phyloP scores from a whole-genome alignment of 2,113 vertebrate genomes.

The Hoplias malabaricus region DNA sequence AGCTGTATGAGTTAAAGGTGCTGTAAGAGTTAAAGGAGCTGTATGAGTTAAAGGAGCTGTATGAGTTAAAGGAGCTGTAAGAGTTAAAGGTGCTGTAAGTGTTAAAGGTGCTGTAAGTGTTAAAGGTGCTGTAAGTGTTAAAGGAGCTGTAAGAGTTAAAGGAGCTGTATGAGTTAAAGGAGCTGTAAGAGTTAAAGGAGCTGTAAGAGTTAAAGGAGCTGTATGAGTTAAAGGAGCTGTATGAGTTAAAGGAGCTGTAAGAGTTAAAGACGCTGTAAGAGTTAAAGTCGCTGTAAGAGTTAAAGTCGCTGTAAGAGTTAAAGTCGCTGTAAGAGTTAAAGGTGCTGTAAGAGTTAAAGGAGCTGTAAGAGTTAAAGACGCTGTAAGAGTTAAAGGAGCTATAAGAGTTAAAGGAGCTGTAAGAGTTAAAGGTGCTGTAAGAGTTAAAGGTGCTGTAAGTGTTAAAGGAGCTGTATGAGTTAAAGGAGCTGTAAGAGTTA shows the following conservation, averaged over 20 bases:
- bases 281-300: not conserved
- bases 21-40: not conserved
- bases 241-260: not conserved
- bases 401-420: no score
- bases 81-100: no score
- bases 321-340: not conserved
- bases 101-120: not conserved
- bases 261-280: not conserved
- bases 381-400: not conserved
- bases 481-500: no score
- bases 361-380: not conserved
- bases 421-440: not conserved
- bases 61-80: not conserved
- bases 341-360: no score
- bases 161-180: no score
- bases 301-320: not conserved
- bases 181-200: not conserved
- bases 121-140: no score
- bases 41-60: not conserved
- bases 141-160: not conserved
- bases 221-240: not conserved
- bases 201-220: not conserved
- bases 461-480: no score
- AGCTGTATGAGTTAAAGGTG: not conserved
- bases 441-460: not conserved